Base-by-base conservation (phyloP, 2,888 invertebrate species). In the Lasius platythorax region DNA sequence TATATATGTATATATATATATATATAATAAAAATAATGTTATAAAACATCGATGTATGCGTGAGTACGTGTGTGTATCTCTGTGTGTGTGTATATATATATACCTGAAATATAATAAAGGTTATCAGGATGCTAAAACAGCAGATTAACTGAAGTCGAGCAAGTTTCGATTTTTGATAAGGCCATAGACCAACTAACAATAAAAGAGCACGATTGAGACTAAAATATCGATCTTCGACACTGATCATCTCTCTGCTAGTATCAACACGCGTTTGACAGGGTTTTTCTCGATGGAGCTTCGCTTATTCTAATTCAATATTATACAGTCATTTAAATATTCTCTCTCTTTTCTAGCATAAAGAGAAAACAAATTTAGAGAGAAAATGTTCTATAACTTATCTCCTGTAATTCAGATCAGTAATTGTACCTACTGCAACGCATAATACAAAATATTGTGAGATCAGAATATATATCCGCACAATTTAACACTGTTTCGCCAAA, bases 111-210 rank as follows among this genome's bases (percentile, higher is more conserved):
- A 68, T 28, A 58, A 46, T 56, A 43, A 4, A 5, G n/a, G 9
- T 53, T 56, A n/a, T n/a, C 0, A 68, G 0, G 0, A 43, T 43
- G 23, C 4, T 23, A 56, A 18, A 6, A 8, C 11, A 12, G 4
- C 53, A 37, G 0, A 78, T 30, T 0, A 40, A 58, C 3, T 68
- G 56, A 30, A 58, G 0, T 30, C 8, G 15, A 28, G 18, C 23
- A 64, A 75, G 3, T 64, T 50, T 75, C n/a, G 76, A 56, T 43
- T 56, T 50, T n/a, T 78, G 12, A 28, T 67, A 67, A 40, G 67
- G 56, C 76, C 76, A 78, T 12, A 76, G 12, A 18, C 53, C 76
- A 67, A 78, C 0, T 28, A 6, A 2, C 1, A 40, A 0, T 40
- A 78, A 40, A 40, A 78, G 56, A 56, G 8, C n/a, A 3, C 56